These are phyloP conservation scores for Psittacula cyanocephala DNA, from an alignment of 2,113 vertebrate genomes.

Conservation along the genomic window DNA sequence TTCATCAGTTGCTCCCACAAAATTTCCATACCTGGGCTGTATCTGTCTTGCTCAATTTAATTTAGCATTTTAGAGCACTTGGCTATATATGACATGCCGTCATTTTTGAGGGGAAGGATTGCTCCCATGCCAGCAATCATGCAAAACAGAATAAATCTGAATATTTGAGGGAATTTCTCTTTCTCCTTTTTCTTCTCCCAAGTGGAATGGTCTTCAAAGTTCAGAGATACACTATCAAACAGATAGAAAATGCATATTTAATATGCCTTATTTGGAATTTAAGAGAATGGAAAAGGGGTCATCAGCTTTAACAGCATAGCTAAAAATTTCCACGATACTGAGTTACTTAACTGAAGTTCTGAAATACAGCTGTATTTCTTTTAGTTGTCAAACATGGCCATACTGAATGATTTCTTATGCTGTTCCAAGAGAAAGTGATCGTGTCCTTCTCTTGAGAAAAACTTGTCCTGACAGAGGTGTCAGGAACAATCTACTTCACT, in stretches of 20 bases:
- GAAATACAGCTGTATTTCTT: background rate
- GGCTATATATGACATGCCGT: background rate
- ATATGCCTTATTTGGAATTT: background rate
- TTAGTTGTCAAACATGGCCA: background rate
- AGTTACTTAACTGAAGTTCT: background rate
- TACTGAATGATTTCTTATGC: background rate
- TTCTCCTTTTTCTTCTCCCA: background rate
- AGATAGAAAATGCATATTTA: background rate
- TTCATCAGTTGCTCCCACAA: background rate
- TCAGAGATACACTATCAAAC: background rate
- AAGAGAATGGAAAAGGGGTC: constrained; percentile 14
- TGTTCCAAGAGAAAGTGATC: background rate
- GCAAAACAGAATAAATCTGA: background rate
- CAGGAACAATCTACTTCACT: constrained; percentile 52
- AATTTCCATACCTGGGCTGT: background rate
- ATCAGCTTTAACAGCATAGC: background rate
- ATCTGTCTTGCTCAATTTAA: background rate
- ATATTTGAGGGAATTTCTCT: background rate
- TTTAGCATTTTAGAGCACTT: background rate
- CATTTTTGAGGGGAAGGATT: background rate
- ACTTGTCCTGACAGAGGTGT: constrained; percentile 57
- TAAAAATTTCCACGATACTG: background rate
- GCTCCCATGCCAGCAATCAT: background rate
- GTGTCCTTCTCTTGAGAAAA: background rate
- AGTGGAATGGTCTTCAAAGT: background rate